Evolutionary conservation across 2,888 invertebrate genomes (phyloP), one percentile per base, ranked within the genome.

Genomic region (Atethmia centrago): DNA sequence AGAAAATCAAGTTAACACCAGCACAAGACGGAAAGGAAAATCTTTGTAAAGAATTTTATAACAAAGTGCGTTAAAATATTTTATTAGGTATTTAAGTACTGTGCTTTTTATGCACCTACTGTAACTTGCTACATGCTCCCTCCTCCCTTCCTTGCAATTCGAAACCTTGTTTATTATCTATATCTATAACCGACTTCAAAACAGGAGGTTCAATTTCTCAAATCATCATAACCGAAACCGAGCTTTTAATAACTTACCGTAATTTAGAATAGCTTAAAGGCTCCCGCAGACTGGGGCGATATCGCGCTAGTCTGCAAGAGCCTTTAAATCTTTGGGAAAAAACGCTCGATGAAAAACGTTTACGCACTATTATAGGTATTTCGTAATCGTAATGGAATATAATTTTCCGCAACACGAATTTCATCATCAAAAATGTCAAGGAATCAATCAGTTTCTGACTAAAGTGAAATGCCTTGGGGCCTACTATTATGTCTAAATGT

Each of bases 1-100:
- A 74, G 61, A 66, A 61, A 75, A 65, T 49, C 74, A 53, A 74
- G 65, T 66, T 53, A 2, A 45, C 63, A 58, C 25, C 16, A n/a
- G 21, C 25, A 25, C 21, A 65, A 74, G 45, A 31, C 64, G 59
- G 74, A 65, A 73, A 58, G 14, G 2, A 16, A 49, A 47, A 64
- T 45, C 14, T 51, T 49, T 25, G 14, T 53, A 12, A 65, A 59
- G 28, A 40, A 74, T 74, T 56, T 74, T 61, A 61, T 31, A 61
- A 61, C 8, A 40, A 61, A 53, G 2, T 66, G 59, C 25, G 3
- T 31, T 74, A 10, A 66, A 51, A 53, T 42, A 42, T 21, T 16
- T 40, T 53, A 58, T 31, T 45, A 28, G 16, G 36, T 8, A 14
- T 45, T 61, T 28, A 63, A 9, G 63, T 9, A 28, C 53, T 28